Evolutionary conservation across 1,140 invertebrate species (phyloP).

Genomic region (Philotrypesis tridentata): DNA sequence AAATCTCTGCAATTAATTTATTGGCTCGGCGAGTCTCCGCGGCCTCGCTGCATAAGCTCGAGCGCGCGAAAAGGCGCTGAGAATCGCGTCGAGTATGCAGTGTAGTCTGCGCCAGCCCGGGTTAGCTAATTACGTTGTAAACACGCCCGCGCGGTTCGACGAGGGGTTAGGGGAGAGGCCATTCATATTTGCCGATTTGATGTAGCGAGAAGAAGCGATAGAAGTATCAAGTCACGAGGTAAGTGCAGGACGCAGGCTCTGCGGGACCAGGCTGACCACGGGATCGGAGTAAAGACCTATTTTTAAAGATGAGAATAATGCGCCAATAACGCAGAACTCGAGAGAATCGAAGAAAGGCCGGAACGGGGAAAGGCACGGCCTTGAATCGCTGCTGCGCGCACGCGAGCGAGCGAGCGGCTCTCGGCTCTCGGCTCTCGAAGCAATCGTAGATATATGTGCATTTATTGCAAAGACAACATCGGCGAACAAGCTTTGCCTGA

Average conservation of each 20-base stretch:
- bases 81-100: neutral
- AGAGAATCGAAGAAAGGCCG: conserved; percentile 41
- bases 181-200: too few species aligned
- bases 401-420: neutral
- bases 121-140: conserved; percentile 51
- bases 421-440: neutral
- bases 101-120: neutral
- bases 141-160: conserved; percentile 37
- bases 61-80: neutral
- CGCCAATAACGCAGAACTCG: conserved; percentile 10
- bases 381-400: conserved; percentile 54
- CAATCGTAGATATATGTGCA: conserved; percentile 25
- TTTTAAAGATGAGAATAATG: conserved; percentile 45
- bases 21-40: conserved; percentile 53
- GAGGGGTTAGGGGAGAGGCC: too few species aligned
- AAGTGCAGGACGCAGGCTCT: too few species aligned
- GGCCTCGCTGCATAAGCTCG: conserved; percentile 13
- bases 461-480: conserved; percentile 7
- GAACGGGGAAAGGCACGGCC: conserved; percentile 50
- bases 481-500: conserved; percentile 9
- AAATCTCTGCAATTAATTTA: conserved; percentile 72
- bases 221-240: too few species aligned
- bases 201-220: too few species aligned
- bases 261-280: too few species aligned
- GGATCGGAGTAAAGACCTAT: conserved; percentile 21